A percentile compares a stretch with the other conserved stretches of the same genome.
phyloP scores from a whole-genome alignment of 2,888 invertebrate genomes.

The Ormyrus thymus region DNA sequence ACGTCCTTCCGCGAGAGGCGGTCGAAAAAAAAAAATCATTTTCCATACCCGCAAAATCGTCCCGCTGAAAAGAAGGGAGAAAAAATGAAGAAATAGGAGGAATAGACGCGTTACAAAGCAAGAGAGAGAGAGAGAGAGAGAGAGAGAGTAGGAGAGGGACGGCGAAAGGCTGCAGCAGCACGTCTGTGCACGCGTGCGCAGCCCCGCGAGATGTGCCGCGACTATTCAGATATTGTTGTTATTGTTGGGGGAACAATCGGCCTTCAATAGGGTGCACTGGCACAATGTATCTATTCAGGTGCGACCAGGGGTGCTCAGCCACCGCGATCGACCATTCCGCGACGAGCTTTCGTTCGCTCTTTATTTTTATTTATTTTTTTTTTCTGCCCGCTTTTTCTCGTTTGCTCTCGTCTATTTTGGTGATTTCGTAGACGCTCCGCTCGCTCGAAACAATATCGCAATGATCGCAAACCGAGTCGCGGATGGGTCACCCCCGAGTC shows the following conservation, averaged over 20 bases:
- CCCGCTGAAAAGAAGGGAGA: no score
- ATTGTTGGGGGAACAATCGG: conserved; percentile 74
- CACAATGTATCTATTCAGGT: conserved; percentile 75
- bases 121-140: neutral
- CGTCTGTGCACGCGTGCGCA: conserved; percentile 70
- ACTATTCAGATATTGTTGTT: conserved; percentile 75
- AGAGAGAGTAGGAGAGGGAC: conserved; percentile 27
- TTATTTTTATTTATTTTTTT: no score
- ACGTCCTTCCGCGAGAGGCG: no score
- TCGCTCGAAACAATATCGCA: conserved; percentile 42
- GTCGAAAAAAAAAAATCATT: no score
- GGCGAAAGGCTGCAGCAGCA: conserved; percentile 62
- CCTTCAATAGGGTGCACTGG: conserved; percentile 74
- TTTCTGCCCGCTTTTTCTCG: neutral
- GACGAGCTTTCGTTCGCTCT: conserved; percentile 3
- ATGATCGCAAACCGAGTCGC: conserved; percentile 3
- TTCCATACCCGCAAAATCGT: no score
- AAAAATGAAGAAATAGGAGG: no score
- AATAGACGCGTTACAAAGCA: no score
- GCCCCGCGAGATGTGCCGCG: conserved; percentile 47
- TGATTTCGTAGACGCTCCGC: conserved; percentile 40
- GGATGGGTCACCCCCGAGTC: neutral
- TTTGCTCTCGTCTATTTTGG: conserved; percentile 46
- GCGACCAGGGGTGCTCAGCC: conserved; percentile 72
- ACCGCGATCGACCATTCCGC: neutral